Percentiles rank a stretch among this genome's conserved stretches.
phyloP scores from a whole-genome alignment of 1,140 invertebrate species.

The Cydia splendana region DNA sequence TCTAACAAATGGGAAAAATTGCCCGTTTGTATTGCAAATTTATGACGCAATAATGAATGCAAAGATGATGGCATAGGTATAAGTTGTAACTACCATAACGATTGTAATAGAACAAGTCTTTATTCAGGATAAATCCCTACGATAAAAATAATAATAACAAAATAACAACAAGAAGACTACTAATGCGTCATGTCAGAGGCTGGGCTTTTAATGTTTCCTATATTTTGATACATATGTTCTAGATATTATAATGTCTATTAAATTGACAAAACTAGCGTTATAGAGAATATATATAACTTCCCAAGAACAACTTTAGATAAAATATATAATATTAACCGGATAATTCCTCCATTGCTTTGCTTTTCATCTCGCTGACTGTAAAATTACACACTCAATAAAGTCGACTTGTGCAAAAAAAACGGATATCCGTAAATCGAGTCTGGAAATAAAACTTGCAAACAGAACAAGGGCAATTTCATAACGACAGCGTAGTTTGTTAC shows the following conservation, averaged over 20 bases:
- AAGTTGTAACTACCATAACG: too few species aligned
- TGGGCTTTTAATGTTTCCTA: too few species aligned
- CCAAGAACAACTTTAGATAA: neutral
- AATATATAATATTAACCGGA: neutral
- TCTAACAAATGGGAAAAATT: neutral
- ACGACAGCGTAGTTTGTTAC: neutral
- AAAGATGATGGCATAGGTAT: too few species aligned
- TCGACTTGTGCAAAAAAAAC: conserved; percentile 49
- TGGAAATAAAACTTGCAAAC: conserved; percentile 61
- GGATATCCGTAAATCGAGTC: conserved; percentile 50
- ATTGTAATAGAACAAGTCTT: too few species aligned
- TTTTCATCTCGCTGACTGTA: neutral
- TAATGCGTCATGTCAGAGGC: too few species aligned
- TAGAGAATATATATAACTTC: too few species aligned
- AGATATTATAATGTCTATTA: neutral
- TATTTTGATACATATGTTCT: too few species aligned
- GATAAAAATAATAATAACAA: too few species aligned
- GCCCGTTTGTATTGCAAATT: neutral
- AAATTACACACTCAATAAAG: conserved; percentile 54
- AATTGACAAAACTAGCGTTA: neutral
- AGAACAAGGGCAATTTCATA: neutral
- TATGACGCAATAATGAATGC: neutral
- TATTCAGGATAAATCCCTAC: too few species aligned
- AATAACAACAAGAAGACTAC: too few species aligned
- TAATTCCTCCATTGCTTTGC: neutral